A percentile compares a stretch with the other conserved stretches of the same genome.
Evolutionary conservation across 2,888 invertebrate species (phyloP).

Genomic region (Timandra comae): DNA sequence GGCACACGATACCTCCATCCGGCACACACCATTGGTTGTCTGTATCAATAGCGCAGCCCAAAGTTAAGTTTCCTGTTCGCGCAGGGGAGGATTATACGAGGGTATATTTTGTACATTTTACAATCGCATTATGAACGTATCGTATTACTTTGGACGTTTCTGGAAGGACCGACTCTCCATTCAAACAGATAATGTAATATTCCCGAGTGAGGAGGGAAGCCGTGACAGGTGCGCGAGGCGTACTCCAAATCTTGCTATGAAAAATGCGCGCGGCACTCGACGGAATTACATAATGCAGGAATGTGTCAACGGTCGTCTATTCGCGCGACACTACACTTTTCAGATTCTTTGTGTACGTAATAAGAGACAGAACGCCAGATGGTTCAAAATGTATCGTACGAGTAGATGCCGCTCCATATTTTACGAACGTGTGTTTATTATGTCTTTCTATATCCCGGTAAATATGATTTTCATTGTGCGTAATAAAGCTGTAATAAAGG

Average conservation of each 20-base stretch:
- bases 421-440: constrained; percentile 61
- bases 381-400: constrained; percentile 40
- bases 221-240: constrained; percentile 59
- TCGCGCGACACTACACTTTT: constrained; percentile 35
- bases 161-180: constrained; percentile 36
- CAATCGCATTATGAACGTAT: constrained; percentile 29
- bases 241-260: constrained; percentile 59
- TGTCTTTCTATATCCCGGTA: constrained; percentile 51
- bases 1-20: constrained; percentile 1
- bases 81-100: constrained; percentile 25
- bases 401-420: constrained; percentile 38
- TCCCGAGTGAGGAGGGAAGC: constrained; percentile 45
- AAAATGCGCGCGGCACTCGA: constrained; percentile 52
- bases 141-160: constrained; percentile 31
- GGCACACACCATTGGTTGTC: constrained; percentile 13
- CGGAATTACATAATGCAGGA: constrained; percentile 60
- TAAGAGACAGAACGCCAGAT: constrained; percentile 54
- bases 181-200: constrained; percentile 65
- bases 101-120: constrained; percentile 28
- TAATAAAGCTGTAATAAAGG: constrained; percentile 63
- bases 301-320: constrained; percentile 52
- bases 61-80: too few relatives aligned
- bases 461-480: constrained; percentile 66
- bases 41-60: constrained; percentile 3
- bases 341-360: constrained; percentile 63